Base-by-base conservation (phyloP, 2,797 vertebrate genomes). In the Selene dorsalis region DNA sequence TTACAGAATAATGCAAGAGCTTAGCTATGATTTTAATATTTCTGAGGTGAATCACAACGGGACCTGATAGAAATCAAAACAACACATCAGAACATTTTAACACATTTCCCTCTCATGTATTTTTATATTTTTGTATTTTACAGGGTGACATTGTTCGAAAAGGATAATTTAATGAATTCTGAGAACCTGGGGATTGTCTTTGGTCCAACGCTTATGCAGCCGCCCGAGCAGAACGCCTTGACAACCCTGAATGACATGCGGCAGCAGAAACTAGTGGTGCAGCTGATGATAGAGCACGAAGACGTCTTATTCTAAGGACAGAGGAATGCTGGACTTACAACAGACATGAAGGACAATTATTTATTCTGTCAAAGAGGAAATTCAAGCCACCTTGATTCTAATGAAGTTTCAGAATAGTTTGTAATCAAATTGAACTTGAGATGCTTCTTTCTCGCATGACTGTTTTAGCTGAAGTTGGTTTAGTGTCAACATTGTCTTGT, bases 171-270 rank as follows among this genome's bases (percentile, higher is more conserved):
- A 69, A 99, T 99, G 98, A 98, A 94, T n/a, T 92, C 98, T 32
- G 98, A 99, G 92, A 99, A 99, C 80, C 94, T 99, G 86, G 97
- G 97, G 59, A 99, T 99, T 30, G 97, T 99, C 83, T 99, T 99
- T 67, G 98, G 98, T 24, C 98, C 98, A 7, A 99, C 98, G 20
- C 94, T 99, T 70, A 99, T 99, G 98, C 96, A 97, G 90, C 96
- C 98, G 2, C 97, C 97, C 0, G 97, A 99, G 92, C 96, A 97
- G 87, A 98, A 97, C 75, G 97, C 97, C 59, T 95, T 99, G 78
- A 95, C 96, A 41, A 98, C 97, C 0, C 94, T 99, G 89, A 99
- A 98, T 45, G 97, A 99, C 91, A 99, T 98, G 96, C 96, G 98
- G 92, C 96, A 98, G 92, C 98, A 99, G 95, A 99, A 98, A 91